Base-by-base conservation (phyloP, 2,888 invertebrate genomes). In the Folsomia manolachei region DNA sequence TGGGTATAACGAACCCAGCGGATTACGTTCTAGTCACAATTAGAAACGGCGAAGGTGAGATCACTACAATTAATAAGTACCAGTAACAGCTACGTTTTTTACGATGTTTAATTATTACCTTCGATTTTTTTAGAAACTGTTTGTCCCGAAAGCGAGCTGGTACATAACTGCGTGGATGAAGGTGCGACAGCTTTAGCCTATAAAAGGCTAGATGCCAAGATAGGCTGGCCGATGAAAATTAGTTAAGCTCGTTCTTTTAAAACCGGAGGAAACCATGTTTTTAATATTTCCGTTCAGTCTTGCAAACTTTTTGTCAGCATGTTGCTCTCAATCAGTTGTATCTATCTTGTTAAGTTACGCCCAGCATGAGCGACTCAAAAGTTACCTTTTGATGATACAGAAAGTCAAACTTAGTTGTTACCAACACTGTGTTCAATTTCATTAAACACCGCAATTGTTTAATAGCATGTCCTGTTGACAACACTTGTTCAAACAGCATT, bases 201-300 rank as follows among this genome's bases (percentile, higher is more conserved):
- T 86, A 96, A 97, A 85, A 88, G 97, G 76, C 93, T 93, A 84
- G 97, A 96, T 83, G 96, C 96, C 27, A 97, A 96, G 86, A 97
- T 97, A 81, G 96, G 96, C 72, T 97, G 97, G 97, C 97, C 97
- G 7, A 71, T 74, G 60, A 80, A 76, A 69, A 80, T 79, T 27
- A 76, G 76, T 69, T 76, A 76, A 75, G 70, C 25, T 62, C 2
- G 9, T 62, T 62, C 62, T 62, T n/a, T n/a, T n/a, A n/a, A n/a
- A 21, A 51, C 51, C 51, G 14, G 21, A 56, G 19, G 21, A 56
- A 56, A 18, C 21, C 56, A 18, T n/a, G n/a, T n/a, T n/a, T n/a
- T n/a, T n/a, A n/a, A n/a, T n/a, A n/a, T n/a, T n/a, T n/a, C n/a
- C n/a, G n/a, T n/a, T n/a, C n/a, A n/a, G n/a, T n/a, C n/a, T n/a